Conservation (phyloP, 2,113 vertebrate species). For the Corythoichthys intestinalis region DNA sequence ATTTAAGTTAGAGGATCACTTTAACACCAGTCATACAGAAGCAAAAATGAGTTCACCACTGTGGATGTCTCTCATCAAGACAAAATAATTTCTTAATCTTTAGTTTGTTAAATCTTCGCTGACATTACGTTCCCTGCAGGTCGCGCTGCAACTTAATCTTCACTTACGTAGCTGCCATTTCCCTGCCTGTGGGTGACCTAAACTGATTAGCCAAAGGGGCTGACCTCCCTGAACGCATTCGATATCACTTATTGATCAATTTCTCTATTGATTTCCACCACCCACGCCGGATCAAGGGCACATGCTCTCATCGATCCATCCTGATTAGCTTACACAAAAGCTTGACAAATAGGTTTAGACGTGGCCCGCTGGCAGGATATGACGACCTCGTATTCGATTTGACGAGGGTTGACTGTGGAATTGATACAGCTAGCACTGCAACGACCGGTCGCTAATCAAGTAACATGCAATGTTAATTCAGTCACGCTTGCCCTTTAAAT, state of each 20-base stretch:
- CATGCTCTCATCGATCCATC: conserved; percentile 65
- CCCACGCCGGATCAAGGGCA: conserved; percentile 56
- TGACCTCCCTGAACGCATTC: conserved; percentile 64
- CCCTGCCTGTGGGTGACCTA: conserved; percentile 59
- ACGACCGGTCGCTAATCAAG: conserved; percentile 55
- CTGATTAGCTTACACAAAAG: conserved; percentile 73
- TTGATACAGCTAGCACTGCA: conserved; percentile 54
- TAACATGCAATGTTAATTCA: conserved; percentile 51
- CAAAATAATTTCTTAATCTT: background rate
- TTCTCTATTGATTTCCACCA: conserved; percentile 64
- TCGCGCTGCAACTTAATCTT: conserved; percentile 58
- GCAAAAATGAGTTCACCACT: background rate
- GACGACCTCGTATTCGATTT: conserved; percentile 63
- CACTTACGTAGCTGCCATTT: conserved; percentile 49
- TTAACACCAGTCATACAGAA: background rate
- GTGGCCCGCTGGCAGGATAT: conserved; percentile 58
- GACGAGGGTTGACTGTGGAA: conserved; percentile 63
- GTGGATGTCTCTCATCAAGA: background rate
- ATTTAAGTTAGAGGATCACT: background rate
- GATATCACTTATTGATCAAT: conserved; percentile 74
- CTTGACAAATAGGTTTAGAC: conserved; percentile 71
- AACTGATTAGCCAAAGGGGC: conserved; percentile 70
- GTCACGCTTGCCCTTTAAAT: conserved; percentile 51
- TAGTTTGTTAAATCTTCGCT: conserved; percentile 14
- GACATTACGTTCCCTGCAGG: conserved; percentile 32